Conservation (phyloP, 2,888 invertebrate genomes). For the Acheta domesticus region DNA sequence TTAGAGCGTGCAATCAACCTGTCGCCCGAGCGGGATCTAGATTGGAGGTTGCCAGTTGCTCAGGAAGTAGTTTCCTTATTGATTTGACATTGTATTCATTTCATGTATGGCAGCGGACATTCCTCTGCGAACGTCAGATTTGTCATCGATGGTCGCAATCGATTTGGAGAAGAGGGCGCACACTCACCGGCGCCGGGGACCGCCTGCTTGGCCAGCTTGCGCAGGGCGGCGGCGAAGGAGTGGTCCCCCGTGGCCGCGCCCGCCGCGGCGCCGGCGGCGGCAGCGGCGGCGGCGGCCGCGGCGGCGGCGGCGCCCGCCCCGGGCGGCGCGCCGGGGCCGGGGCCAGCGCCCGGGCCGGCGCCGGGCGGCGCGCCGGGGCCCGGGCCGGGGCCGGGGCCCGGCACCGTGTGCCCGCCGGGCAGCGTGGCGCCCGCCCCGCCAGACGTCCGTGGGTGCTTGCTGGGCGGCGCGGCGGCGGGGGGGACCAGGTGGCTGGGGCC, state of each 20-base stretch:
- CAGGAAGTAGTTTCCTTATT: too few relatives aligned
- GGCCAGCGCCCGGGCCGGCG: conserved; percentile 33
- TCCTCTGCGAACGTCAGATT: too few relatives aligned
- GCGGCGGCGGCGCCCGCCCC: conserved; percentile 29
- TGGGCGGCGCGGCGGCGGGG: conserved; percentile 29
- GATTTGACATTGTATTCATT: too few relatives aligned
- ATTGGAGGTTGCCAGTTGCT: too few relatives aligned
- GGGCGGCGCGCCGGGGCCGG: conserved; percentile 29
- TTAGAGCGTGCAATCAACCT: too few relatives aligned
- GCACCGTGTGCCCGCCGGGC: conserved; percentile 37
- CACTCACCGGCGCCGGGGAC: conserved; percentile 63
- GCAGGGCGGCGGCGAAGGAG: conserved; percentile 86
- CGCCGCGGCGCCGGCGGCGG: not conserved
- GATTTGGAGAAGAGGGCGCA: too few relatives aligned
- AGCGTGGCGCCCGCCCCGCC: conserved; percentile 30
- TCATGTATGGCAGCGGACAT: too few relatives aligned
- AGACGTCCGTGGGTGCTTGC: conserved; percentile 34
- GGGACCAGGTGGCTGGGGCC: conserved; percentile 29
- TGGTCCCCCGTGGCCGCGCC: conserved; percentile 40
- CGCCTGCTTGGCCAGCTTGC: conserved; percentile 88
- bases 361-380: conserved; percentile 33
- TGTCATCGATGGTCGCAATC: too few relatives aligned
- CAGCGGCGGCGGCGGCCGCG: not conserved
- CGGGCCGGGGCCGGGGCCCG: conserved; percentile 36
- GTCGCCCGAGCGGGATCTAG: too few relatives aligned